Percentiles rank a stretch among this genome's conserved stretches.
phyloP scores from a whole-genome alignment of 2,113 vertebrate species.

The Argyrosomus japonicus region DNA sequence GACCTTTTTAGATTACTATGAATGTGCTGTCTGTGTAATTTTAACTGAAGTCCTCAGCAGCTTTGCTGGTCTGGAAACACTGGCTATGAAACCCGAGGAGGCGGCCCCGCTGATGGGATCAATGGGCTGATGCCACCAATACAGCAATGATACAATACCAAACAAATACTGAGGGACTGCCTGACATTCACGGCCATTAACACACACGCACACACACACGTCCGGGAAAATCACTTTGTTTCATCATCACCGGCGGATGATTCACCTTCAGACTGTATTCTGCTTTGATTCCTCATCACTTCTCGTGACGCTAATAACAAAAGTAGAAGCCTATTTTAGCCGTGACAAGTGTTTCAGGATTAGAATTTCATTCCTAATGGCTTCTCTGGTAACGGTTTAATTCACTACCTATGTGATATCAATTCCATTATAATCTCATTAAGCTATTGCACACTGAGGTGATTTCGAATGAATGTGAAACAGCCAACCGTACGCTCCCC shows the following conservation, averaged over 20 bases:
- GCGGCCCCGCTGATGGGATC: slow-evolving; percentile 44
- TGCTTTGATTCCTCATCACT: slow-evolving; percentile 33
- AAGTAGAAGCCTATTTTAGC: slow-evolving; percentile 71
- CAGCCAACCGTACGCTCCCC: slow-evolving; percentile 70
- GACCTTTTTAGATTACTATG: slow-evolving; percentile 79
- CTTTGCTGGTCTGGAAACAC: slow-evolving; percentile 67
- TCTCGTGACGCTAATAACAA: slow-evolving; percentile 67
- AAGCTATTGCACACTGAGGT: slow-evolving; percentile 78
- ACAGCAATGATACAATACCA: slow-evolving; percentile 53
- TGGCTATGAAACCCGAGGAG: slow-evolving; percentile 66
- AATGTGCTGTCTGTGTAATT: slow-evolving; percentile 77
- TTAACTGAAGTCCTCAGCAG: slow-evolving; percentile 81
- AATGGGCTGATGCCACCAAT: slow-evolving; percentile 51
- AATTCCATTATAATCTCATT: slow-evolving; percentile 85
- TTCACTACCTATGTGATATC: slow-evolving; percentile 83
- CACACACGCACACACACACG: slow-evolving; percentile 20
- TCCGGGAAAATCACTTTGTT: slow-evolving; percentile 25
- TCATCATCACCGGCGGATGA: slow-evolving; percentile 1
- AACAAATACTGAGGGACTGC: slow-evolving; percentile 60
- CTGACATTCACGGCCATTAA: slow-evolving; percentile 52
- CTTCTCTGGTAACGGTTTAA: slow-evolving; percentile 80
- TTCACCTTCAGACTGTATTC: slow-evolving; percentile 44
- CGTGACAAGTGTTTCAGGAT: slow-evolving; percentile 79
- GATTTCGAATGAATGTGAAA: slow-evolving; percentile 78
- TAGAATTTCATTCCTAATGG: slow-evolving; percentile 76